Percentiles rank a stretch among this genome's conserved stretches.
Evolutionary conservation across 1,140 invertebrate species (phyloP).

Genomic region (Zaprionus tsacasi): DNA sequence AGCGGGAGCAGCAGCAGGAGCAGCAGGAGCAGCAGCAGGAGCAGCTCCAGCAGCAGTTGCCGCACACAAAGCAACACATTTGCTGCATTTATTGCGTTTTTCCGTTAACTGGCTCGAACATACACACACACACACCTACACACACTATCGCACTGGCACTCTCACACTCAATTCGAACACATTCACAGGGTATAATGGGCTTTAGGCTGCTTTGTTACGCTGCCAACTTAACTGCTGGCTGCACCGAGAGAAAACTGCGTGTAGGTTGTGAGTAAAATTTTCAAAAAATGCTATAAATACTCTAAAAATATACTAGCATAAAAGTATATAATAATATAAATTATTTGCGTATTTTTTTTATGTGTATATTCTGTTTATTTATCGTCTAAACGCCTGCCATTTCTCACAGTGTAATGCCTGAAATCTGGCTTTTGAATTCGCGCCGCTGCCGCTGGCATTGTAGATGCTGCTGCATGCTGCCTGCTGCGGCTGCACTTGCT

Average conservation of each 20-base stretch:
- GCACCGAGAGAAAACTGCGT: neutral
- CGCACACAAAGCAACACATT: slow-evolving; percentile 78
- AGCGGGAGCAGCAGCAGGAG: slow-evolving; percentile 35
- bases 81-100: slow-evolving; percentile 81
- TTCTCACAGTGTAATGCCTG: slow-evolving; percentile 57
- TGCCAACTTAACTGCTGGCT: slow-evolving; percentile 14
- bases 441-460: slow-evolving; percentile 22
- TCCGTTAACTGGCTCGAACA: slow-evolving; percentile 70
- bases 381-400: neutral
- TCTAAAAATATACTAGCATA: neutral
- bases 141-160: slow-evolving; percentile 10
- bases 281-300: neutral
- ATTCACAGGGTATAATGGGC: slow-evolving; percentile 52
- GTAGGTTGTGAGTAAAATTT: neutral
- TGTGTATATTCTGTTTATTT: neutral
- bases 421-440: slow-evolving; percentile 61
- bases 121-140: slow-evolving; percentile 21
- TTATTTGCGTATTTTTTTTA: neutral
- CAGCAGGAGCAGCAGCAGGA: slow-evolving; percentile 10
- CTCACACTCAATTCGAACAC: slow-evolving; percentile 13
- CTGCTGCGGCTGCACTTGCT: slow-evolving; percentile 29
- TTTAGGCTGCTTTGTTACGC: slow-evolving; percentile 45
- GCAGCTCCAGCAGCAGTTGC: slow-evolving; percentile 17
- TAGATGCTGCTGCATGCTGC: slow-evolving; percentile 23
- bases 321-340: too few relatives aligned